Percentiles rank a stretch among this genome's conserved stretches.
phyloP scores from a whole-genome alignment of 2,113 vertebrate species.

The Mobula birostris region DNA sequence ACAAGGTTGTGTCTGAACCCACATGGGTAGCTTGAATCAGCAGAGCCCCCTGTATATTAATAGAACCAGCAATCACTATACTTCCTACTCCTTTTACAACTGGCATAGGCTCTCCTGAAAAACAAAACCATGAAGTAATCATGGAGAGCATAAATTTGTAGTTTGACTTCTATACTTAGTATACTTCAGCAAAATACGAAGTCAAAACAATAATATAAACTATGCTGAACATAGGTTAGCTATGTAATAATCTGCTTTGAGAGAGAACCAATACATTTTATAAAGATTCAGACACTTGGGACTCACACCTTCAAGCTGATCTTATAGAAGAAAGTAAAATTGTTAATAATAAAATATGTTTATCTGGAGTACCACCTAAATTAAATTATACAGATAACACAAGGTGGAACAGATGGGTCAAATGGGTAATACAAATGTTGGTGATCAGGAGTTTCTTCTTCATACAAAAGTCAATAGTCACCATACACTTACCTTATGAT shows the following conservation, averaged over 20 bases:
- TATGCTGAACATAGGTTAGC: not conserved
- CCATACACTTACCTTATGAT: not conserved
- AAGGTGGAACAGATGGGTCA: not conserved
- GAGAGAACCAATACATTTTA: not conserved
- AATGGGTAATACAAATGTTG: not conserved
- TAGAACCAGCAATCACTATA: constrained; percentile 85
- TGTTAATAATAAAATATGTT: not conserved
- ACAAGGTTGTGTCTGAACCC: constrained; percentile 82
- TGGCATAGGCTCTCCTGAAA: constrained; percentile 88
- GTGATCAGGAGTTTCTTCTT: not conserved
- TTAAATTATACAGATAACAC: not conserved
- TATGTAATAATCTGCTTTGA: not conserved
- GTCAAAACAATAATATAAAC: not conserved
- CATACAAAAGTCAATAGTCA: not conserved
- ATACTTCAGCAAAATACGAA: not conserved
- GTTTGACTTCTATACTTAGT: not conserved
- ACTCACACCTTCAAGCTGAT: not conserved
- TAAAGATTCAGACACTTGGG: not conserved
- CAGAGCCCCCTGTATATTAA: constrained; percentile 86
- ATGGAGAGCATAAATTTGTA: not conserved
- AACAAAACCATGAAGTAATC: constrained; percentile 23
- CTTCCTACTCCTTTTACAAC: constrained; percentile 83
- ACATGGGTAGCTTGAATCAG: constrained; percentile 87
- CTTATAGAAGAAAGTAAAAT: not conserved
- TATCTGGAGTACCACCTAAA: not conserved